Evolutionary conservation across 2,888 invertebrate genomes (phyloP), one percentile per base, ranked within the genome.

Genomic region (Entomobrya multifasciata): DNA sequence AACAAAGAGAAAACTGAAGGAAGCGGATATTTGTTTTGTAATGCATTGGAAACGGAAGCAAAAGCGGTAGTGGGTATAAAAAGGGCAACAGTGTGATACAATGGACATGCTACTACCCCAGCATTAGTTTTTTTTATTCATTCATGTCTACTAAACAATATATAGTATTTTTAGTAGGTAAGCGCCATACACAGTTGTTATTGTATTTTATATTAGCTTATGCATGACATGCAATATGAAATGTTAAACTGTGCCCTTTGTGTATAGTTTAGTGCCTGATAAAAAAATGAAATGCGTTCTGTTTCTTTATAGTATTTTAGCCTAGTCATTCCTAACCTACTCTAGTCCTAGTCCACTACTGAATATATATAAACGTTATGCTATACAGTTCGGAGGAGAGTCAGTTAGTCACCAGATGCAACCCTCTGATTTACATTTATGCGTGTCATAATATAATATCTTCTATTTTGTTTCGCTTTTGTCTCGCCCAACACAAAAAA

Each of bases 381-480:
- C n/a, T n/a, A n/a, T n/a, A n/a, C n/a, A n/a, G n/a, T n/a, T n/a
- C n/a, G n/a, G 36, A 6, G 36, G 22, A 27, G n/a, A 52, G 27
- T 49, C 79, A 49, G 65, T 47, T 52, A 67, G 67, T 49, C 49
- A 85, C 80, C 81, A 86, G 86, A 86, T 80, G 76, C 86, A 86
- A 76, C 76, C 72, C 67, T 27, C 62, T 86, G 86, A 86, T 86
- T 86, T 86, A 86, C 86, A 86, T 86, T 86, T 81, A 86, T 86
- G 86, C 76, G 67, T 76, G 86, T 77, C 80, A 77, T 86, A 72
- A 76, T 80, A 78, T 85, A 85, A 78, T 84, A 72, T 82, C 72
- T 47, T 82, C 44, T 67, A 60, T 55, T 78, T 70, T 78, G 76
- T 84, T 74, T 76, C 74, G 6, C 62, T 76, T 60, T 55, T 49